A percentile compares a stretch with the other conserved stretches of the same genome.
phyloP scores from a whole-genome alignment of 2,888 invertebrate genomes.

The Hartigia nigra region DNA sequence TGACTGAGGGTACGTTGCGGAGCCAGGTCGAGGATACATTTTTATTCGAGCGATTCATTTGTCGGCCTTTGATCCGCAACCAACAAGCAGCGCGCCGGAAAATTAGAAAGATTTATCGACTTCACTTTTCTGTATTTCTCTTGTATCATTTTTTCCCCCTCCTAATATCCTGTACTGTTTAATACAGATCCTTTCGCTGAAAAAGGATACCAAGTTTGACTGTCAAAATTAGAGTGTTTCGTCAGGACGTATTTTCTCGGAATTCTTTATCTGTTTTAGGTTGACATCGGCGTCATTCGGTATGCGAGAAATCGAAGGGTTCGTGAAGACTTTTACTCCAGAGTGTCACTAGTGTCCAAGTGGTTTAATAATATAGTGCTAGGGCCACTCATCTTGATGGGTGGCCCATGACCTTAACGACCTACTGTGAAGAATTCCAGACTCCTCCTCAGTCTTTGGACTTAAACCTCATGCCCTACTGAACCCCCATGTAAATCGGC shows the following conservation, averaged over 20 bases:
- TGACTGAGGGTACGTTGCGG: not conserved
- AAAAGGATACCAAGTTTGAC: not conserved
- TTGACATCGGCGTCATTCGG: not conserved
- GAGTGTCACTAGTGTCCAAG: not conserved
- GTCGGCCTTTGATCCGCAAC: conserved; percentile 55
- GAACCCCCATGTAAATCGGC: not conserved
- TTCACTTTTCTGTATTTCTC: conserved; percentile 13
- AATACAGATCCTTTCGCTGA: not conserved
- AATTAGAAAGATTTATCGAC: conserved; percentile 54
- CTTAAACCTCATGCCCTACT: not conserved
- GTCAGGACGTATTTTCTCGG: not conserved
- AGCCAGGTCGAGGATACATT: conserved; percentile 26
- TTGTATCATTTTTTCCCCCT: conserved; percentile 13
- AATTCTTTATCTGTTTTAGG: not conserved
- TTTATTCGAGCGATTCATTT: conserved; percentile 52
- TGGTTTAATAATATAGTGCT: not conserved
- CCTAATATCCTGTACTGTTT: conserved; percentile 3
- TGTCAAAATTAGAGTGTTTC: not conserved
- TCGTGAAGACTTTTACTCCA: not conserved
- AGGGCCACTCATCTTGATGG: conserved; percentile 1
- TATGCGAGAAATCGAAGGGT: not conserved
- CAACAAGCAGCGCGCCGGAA: conserved; percentile 43
- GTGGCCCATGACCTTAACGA: conserved; percentile 17
- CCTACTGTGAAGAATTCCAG: conserved; percentile 20
- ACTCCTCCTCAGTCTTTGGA: conserved; percentile 6